Evolutionary conservation across 1,140 invertebrate genomes (phyloP).

Genomic region (Papilio aristodemus): DNA sequence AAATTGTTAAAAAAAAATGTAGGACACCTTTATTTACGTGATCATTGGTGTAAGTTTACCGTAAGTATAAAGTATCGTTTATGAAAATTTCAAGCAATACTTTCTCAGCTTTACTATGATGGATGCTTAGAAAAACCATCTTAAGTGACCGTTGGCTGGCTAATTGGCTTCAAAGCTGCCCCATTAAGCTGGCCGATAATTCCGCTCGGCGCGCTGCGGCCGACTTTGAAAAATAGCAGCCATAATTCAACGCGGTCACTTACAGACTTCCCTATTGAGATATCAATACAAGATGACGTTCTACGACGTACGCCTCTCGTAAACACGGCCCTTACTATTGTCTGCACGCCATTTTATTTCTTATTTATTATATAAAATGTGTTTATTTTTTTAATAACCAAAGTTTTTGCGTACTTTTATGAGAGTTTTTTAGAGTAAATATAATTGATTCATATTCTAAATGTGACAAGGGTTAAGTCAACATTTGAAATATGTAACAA

Average conservation of each 20-base stretch:
- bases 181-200: slow-evolving; percentile 64
- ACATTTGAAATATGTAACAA: no score
- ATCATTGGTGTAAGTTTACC: no score
- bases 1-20: no score
- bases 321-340: slow-evolving; percentile 55
- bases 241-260: slow-evolving; percentile 72
- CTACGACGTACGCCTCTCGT: slow-evolving; percentile 50
- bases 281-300: slow-evolving; percentile 72
- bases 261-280: slow-evolving; percentile 76
- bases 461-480: no score
- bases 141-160: slow-evolving; percentile 41
- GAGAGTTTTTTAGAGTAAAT: no score
- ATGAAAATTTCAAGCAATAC: background rate
- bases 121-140: slow-evolving; percentile 34
- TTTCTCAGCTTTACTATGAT: background rate
- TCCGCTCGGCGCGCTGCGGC: slow-evolving; percentile 43
- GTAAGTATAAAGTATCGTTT: background rate
- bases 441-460: no score
- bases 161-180: slow-evolving; percentile 67
- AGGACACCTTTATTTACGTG: no score
- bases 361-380: slow-evolving; percentile 18
- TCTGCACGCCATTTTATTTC: slow-evolving; percentile 27
- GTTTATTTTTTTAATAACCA: background rate
- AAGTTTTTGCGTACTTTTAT: no score
- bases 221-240: slow-evolving; percentile 70